phyloP scores from a whole-genome alignment of 2,113 vertebrate species.

The Ellobius talpinus region DNA sequence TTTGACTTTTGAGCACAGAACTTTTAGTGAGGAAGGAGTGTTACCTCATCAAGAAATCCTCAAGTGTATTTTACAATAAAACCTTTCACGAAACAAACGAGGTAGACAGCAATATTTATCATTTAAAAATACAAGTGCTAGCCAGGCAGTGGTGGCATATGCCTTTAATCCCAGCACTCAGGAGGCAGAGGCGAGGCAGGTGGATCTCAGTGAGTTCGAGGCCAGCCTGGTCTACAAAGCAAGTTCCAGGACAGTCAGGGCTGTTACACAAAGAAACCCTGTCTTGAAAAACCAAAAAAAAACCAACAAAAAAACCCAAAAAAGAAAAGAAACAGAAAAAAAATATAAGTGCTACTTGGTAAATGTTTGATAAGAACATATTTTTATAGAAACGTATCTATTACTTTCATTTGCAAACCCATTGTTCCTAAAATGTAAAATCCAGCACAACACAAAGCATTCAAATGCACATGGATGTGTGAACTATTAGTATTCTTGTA shows the following conservation, averaged over 20 bases:
- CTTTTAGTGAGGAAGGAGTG: background rate
- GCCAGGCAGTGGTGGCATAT: too few relatives aligned
- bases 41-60: background rate
- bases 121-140: slow-evolving; percentile 37
- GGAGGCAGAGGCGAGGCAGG: too few relatives aligned
- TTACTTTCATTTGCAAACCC: slow-evolving; percentile 33
- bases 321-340: too few relatives aligned
- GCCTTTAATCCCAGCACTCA: too few relatives aligned
- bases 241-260: too few relatives aligned
- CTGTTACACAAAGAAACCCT: too few relatives aligned
- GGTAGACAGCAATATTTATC: background rate
- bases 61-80: slow-evolving; percentile 2
- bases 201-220: too few relatives aligned
- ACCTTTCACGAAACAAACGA: background rate
- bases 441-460: slow-evolving; percentile 30
- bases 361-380: slow-evolving; percentile 9
- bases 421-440: slow-evolving; percentile 40
- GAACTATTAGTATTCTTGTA: background rate
- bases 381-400: background rate
- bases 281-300: too few relatives aligned
- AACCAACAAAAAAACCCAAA: too few relatives aligned
- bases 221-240: too few relatives aligned
- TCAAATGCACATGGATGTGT: background rate
- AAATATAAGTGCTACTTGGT: background rate
- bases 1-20: background rate